Evolutionary conservation across 1,140 invertebrate genomes (phyloP).

Genomic region (Cydia splendana): DNA sequence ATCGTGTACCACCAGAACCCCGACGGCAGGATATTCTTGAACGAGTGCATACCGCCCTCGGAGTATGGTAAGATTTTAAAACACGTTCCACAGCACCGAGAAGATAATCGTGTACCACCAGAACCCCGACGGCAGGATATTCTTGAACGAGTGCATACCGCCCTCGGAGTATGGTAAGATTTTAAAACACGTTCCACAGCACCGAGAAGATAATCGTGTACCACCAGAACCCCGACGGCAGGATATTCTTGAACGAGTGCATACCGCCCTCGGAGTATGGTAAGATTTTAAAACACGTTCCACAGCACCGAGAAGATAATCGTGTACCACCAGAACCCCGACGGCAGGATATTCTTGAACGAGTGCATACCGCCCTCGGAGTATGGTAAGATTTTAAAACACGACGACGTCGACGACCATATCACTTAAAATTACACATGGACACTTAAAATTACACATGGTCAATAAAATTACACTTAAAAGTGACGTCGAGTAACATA

Average conservation of each 20-base stretch:
- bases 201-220: conserved; percentile 82
- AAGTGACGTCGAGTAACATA: too few relatives aligned
- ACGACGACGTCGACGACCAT: too few relatives aligned
- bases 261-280: conserved; percentile 87
- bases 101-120: conserved; percentile 83
- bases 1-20: conserved; percentile 82
- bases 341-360: conserved; percentile 81
- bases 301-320: conserved; percentile 83
- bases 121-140: conserved; percentile 80
- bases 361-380: conserved; percentile 92
- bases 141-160: conserved; percentile 87
- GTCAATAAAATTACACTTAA: too few relatives aligned
- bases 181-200: conserved; percentile 77
- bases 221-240: conserved; percentile 81
- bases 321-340: conserved; percentile 81
- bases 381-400: conserved; percentile 35
- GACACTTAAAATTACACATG: too few relatives aligned
- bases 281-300: conserved; percentile 64
- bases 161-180: conserved; percentile 83
- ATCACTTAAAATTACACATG: too few relatives aligned
- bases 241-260: conserved; percentile 85
- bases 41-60: conserved; percentile 90
- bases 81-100: conserved; percentile 81
- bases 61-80: conserved; percentile 68
- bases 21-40: conserved; percentile 81